Conservation (phyloP, 2,113 vertebrate genomes). For the Carlito syrichta region DNA sequence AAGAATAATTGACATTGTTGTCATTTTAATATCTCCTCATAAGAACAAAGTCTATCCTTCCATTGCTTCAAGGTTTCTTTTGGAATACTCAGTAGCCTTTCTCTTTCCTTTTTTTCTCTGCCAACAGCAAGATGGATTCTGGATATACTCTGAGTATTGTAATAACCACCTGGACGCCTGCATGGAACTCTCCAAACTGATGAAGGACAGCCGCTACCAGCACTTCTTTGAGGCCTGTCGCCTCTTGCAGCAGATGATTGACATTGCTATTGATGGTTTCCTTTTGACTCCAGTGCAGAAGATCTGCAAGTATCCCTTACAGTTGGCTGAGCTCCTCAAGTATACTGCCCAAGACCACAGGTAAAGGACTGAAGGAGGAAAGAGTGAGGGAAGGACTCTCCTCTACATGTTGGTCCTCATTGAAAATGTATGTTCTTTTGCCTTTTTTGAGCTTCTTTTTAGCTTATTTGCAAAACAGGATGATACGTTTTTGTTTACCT, state of each 20-base stretch:
- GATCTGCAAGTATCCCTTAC: constrained; percentile 99
- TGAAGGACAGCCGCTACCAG: constrained; percentile 97
- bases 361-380: constrained; percentile 75
- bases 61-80: constrained; percentile 17
- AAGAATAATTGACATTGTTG: neutral
- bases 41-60: neutral
- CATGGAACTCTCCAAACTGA: constrained; percentile 98
- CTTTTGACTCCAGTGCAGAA: constrained; percentile 98
- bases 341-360: constrained; percentile 99
- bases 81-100: neutral
- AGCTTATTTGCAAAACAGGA: neutral
- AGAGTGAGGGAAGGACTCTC: neutral
- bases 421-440: neutral
- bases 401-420: neutral
- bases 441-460: constrained; percentile 4
- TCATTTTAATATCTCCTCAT: neutral
- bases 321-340: constrained; percentile 97
- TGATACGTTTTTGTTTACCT: neutral
- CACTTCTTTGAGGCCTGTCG: constrained; percentile 99
- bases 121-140: constrained; percentile 97
- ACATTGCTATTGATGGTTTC: constrained; percentile 99
- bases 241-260: constrained; percentile 98
- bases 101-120: neutral
- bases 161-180: constrained; percentile 99
- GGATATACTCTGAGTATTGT: constrained; percentile 99